A percentile compares a stretch with the other conserved stretches of the same genome.
Evolutionary conservation across 2,888 invertebrate species (phyloP).

Genomic region (Serrognathus titanus): DNA sequence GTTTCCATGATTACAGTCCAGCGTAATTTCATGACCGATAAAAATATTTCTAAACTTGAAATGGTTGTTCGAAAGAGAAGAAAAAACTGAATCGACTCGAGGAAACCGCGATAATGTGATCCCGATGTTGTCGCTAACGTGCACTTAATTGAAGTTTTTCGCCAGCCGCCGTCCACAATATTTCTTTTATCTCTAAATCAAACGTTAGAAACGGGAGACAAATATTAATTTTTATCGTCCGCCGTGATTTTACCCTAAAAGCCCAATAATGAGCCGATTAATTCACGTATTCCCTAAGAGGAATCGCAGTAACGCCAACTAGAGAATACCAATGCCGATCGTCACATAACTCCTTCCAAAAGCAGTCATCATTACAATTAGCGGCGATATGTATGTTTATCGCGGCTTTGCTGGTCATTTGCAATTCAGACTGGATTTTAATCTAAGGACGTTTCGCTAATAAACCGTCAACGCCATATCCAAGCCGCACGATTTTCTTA

Average conservation of each 20-base stretch:
- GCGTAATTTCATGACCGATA: too few species aligned
- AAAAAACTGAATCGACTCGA: too few species aligned
- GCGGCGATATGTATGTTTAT: constrained; percentile 27
- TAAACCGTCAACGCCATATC: constrained; percentile 23
- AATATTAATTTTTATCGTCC: constrained; percentile 28
- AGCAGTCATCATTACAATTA: constrained; percentile 30
- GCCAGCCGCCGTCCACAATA: not conserved
- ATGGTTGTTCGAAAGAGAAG: too few species aligned
- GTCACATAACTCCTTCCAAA: constrained; percentile 28
- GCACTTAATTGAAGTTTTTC: not conserved
- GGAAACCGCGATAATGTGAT: too few species aligned
- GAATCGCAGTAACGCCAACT: constrained; percentile 13
- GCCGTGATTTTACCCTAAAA: constrained; percentile 28
- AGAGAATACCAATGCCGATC: constrained; percentile 25
- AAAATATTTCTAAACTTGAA: too few species aligned
- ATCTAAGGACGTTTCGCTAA: constrained; percentile 23
- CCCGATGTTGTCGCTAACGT: not conserved
- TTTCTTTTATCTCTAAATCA: constrained; percentile 18
- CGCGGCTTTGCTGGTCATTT: constrained; percentile 24
- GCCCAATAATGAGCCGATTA: constrained; percentile 23
- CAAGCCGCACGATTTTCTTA: constrained; percentile 1
- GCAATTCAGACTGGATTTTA: constrained; percentile 28
- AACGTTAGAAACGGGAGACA: constrained; percentile 17
- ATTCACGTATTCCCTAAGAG: constrained; percentile 19
- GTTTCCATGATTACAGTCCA: too few species aligned